Evolutionary conservation across 30 jellyfish, hydroid and myxozoan species (phyloP), one percentile per base, ranked within the genome.

Genomic region (Turritopsis dohrnii): DNA sequence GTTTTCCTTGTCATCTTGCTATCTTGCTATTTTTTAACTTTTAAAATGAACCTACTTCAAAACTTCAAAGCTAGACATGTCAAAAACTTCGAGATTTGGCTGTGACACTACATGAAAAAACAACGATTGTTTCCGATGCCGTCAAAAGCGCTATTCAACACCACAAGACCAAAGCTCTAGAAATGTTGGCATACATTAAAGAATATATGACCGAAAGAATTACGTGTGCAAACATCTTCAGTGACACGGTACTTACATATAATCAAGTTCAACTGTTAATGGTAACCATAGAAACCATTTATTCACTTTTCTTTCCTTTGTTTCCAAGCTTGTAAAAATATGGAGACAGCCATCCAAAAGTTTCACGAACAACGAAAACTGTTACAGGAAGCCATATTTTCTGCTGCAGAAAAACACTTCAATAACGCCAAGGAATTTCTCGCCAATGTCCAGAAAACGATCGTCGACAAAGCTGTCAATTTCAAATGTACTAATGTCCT

Each of bases 401-500:
- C 30, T 8, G 89, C 89, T 0, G 84, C 65, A 21, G 16, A 82
- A 66, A 28, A 82, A 21, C 60, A 82, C 30, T 13, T 8, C 20
- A 25, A 69, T 22, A 82, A 66, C 28, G 86, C 85, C 23, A 41
- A 66, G 76, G 83, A 82, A 1, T 21, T 82, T 16, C 21, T 71
- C 53, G 4, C 18, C 7, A 26, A 21, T 29, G 89, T 82, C 74
- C 26, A 66, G 29, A 54, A 82, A 8, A 66, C 71, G 4, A 16
- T 82, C 21, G 83, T 82, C 21, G 89, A 82, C 5, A 82, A 66
- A 29, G 89, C 85, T 23, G 41, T 29, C 8, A 71, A 82, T 28
- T 82, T 82, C 31, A 20, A 71, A 66, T 82, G 89, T 52, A 82
- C 82, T 26, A 87, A 82, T 66, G 83, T 66, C 25, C 69, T 82